phyloP scores from a whole-genome alignment of 1,140 invertebrate species.

The Lepidurus arcticus region DNA sequence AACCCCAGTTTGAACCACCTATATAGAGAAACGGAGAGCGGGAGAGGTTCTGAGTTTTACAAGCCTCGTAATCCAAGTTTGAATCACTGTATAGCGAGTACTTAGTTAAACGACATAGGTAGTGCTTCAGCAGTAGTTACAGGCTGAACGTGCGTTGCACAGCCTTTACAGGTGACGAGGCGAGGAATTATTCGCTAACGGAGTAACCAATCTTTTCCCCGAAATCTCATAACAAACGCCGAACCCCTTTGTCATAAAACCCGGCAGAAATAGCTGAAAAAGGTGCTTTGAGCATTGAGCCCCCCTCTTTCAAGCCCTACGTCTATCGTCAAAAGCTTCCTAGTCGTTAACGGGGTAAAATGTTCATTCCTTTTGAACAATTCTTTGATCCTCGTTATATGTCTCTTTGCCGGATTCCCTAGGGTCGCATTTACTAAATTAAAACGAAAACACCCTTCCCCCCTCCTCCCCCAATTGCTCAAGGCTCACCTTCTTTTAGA shows the following conservation, averaged over 20 bases:
- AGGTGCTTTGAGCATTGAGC: neutral
- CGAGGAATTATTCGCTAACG: neutral
- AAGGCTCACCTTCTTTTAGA: neutral
- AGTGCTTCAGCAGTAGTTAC: neutral
- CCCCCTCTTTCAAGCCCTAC: neutral
- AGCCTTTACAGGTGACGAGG: neutral
- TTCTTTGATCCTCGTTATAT: neutral
- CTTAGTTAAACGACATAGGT: neutral
- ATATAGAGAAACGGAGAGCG: too few relatives aligned
- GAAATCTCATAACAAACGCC: neutral
- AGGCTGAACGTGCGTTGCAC: too few relatives aligned
- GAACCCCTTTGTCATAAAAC: neutral
- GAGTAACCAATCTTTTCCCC: neutral
- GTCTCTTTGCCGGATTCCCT: conserved; percentile 3
- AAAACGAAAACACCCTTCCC: conserved; percentile 2
- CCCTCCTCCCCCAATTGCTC: neutral
- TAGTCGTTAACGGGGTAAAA: neutral
- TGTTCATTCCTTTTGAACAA: neutral
- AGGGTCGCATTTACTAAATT: conserved; percentile 16
- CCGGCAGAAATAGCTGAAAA: neutral
- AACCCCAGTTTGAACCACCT: too few relatives aligned
- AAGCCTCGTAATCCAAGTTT: too few relatives aligned
- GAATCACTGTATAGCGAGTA: neutral
- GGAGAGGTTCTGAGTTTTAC: too few relatives aligned
- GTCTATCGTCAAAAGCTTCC: neutral